Conservation (phyloP, 2,797 vertebrate genomes). For the Epinephelus coioides region DNA sequence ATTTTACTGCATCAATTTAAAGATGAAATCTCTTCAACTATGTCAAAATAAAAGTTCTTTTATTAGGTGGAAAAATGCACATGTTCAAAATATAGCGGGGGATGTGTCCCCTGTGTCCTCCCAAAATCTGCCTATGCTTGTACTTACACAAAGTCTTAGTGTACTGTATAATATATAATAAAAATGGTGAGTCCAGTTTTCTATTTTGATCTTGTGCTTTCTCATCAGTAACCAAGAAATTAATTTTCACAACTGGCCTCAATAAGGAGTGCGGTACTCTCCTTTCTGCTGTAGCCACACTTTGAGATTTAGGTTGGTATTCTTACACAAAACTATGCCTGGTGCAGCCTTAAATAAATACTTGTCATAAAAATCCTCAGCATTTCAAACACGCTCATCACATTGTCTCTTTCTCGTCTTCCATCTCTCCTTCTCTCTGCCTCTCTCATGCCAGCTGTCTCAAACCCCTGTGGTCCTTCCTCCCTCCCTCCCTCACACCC, state of each 20-base stretch:
- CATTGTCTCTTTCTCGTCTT: conserved; percentile 57
- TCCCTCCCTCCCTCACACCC: conserved; percentile 46
- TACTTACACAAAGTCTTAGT: background rate
- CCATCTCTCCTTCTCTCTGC: conserved; percentile 41
- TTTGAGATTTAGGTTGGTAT: background rate
- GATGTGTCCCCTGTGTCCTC: too few relatives aligned
- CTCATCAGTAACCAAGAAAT: background rate
- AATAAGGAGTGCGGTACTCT: background rate
- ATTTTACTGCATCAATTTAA: too few relatives aligned
- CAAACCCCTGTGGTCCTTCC: conserved; percentile 81
- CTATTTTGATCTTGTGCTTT: background rate
- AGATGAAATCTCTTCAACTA: too few relatives aligned
- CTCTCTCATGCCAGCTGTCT: conserved; percentile 82
- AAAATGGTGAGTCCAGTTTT: background rate
- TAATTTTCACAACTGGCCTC: background rate
- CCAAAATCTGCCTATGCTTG: too few relatives aligned
- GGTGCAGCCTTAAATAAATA: conserved; percentile 6
- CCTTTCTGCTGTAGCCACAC: background rate
- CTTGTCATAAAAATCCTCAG: background rate
- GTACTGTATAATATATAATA: background rate
- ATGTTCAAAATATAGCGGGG: too few relatives aligned
- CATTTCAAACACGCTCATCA: conserved; percentile 49
- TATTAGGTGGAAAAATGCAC: too few relatives aligned
- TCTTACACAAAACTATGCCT: background rate
- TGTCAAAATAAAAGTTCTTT: too few relatives aligned